Evolutionary conservation across 2,113 vertebrate species (phyloP), one percentile per base, ranked within the genome.

Genomic region (Corythornis cristatus): DNA sequence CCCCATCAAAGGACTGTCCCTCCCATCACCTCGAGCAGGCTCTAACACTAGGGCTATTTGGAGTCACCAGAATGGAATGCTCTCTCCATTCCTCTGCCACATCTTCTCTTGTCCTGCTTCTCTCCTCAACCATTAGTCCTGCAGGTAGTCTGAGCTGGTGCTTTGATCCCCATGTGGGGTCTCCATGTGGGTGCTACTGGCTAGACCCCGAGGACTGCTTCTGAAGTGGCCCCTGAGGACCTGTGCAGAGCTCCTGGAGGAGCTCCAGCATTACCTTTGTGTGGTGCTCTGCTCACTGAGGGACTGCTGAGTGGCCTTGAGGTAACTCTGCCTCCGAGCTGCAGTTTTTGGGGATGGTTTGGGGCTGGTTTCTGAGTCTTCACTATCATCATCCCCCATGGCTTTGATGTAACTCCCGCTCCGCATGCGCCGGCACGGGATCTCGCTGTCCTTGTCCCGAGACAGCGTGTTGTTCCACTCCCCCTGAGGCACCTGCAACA

Each of bases 391-490:
- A 93, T 99, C 99, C 78, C 98, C 99, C 99, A 99, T 99, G 95
- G 99, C 99, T 97, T 99, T 99, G 94, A 99, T 99, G 73, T 99
- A 99, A 95, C 99, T 99, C 90, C 99, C 99, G 33, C 99, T 99
- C 83, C 99, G 98, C 99, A 99, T 99, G 87, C 99, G 98, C 56
- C 99, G 98, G 93, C 99, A 99, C 2, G 99, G 99, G 95, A 99
- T 99, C 90, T 99, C 97, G 5, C 98, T 98, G 53, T 99, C 98
- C 48, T 98, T 98, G 20, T 97, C 98, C 66, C 97, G 98, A 56
- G 98, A 98, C 95, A 99, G 97, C 3, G 98, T 98, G 93, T 98
- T 99, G 96, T 97, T 99, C 99, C 99, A 99, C 50, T 99, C 99
- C 23, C 98, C 99, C 78, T 98, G 97, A 31, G 98, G 98, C 88